Conservation (phyloP, 2,797 vertebrate genomes). For the Gambelia wislizenii region DNA sequence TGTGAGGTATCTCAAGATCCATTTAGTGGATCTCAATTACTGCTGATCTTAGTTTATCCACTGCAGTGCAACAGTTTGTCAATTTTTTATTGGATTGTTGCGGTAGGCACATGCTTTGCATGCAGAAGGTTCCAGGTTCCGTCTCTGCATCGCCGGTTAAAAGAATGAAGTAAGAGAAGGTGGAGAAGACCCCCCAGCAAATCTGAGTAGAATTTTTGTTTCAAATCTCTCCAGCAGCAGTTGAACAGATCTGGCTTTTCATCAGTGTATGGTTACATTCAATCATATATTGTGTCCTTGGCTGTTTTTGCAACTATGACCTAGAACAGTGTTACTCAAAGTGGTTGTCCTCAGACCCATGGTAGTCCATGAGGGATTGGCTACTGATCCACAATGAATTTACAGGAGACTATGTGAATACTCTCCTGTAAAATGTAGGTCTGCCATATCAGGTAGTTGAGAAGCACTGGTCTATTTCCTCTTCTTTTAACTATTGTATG, state of each 20-base stretch:
- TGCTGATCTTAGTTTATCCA: background rate
- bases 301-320: background rate
- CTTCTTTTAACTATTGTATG: background rate
- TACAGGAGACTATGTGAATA: too few relatives aligned
- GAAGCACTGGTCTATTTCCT: background rate
- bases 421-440: too few relatives aligned
- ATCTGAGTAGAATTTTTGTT: background rate
- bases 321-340: too few relatives aligned
- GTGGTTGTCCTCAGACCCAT: too few relatives aligned
- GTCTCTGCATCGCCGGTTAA: background rate
- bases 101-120: background rate
- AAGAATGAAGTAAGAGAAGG: background rate
- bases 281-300: background rate
- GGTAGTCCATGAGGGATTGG: too few relatives aligned
- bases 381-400: too few relatives aligned
- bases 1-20: background rate
- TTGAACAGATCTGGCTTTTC: background rate
- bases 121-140: background rate
- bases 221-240: background rate
- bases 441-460: background rate
- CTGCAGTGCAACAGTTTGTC: background rate
- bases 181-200: background rate
- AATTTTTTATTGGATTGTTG: slow-evolving; percentile 6
- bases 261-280: background rate
- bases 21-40: background rate